These are phyloP conservation scores for Pituophis catenifer DNA, from an alignment of 2,113 vertebrate species.

Conservation along the genomic window DNA sequence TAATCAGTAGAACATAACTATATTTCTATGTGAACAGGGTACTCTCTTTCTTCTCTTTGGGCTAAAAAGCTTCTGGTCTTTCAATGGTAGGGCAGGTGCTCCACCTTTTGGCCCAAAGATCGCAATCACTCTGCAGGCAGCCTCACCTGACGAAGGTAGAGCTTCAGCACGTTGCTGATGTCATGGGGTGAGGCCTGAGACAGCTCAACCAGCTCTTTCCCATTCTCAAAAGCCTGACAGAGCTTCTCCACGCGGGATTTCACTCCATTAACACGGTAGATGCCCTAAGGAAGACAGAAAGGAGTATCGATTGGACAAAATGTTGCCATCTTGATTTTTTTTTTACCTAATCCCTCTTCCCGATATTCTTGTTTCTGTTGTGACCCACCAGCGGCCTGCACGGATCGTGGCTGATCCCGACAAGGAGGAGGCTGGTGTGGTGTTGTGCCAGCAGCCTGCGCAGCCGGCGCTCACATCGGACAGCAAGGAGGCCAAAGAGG, in stretches of 20 bases:
- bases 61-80: not conserved
- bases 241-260: slow-evolving; percentile 97
- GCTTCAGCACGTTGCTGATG: slow-evolving; percentile 95
- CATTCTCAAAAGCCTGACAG: slow-evolving; percentile 95
- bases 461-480: no score
- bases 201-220: slow-evolving; percentile 92
- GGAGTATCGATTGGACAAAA: not conserved
- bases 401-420: no score
- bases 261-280: slow-evolving; percentile 94
- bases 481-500: no score
- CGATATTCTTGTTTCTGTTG: not conserved
- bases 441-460: no score
- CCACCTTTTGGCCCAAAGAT: not conserved
- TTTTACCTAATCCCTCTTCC: not conserved
- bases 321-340: not conserved
- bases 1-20: no score
- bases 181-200: slow-evolving; percentile 92
- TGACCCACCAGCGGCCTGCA: no score
- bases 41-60: not conserved
- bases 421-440: no score
- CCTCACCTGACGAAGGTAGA: slow-evolving; percentile 92
- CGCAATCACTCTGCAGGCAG: not conserved
- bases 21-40: not conserved
- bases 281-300: slow-evolving; percentile 75
- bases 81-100: not conserved